A percentile compares a stretch with the other conserved stretches of the same genome.
These are phyloP conservation scores for Odobenus rosmarus DNA, from an alignment of 2,113 vertebrate species.

Conservation along the genomic window DNA sequence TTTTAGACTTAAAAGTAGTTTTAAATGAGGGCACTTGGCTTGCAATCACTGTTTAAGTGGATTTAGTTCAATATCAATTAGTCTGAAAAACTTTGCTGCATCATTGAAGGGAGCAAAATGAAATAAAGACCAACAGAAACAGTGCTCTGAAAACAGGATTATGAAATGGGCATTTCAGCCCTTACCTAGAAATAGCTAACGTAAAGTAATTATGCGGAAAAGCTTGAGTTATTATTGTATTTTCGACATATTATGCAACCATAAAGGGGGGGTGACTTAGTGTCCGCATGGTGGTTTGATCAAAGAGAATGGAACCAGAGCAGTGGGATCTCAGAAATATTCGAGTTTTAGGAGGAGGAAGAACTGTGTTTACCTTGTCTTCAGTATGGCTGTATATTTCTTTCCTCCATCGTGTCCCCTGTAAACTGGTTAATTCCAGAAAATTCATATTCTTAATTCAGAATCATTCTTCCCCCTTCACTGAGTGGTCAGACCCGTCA, in stretches of 20 bases:
- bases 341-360: neutral
- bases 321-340: neutral
- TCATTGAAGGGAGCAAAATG: slow-evolving; percentile 76
- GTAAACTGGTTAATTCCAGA: neutral
- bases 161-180: neutral
- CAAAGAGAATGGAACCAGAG: neutral
- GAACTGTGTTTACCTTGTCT: neutral
- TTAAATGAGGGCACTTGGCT: slow-evolving; percentile 80
- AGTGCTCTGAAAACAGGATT: neutral
- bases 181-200: slow-evolving; percentile 12
- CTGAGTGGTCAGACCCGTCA: neutral
- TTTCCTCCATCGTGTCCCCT: neutral
- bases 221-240: neutral
- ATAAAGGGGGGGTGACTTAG: neutral
- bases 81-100: slow-evolving; percentile 79
- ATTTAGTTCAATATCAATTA: slow-evolving; percentile 83
- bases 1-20: slow-evolving; percentile 84
- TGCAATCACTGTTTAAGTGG: slow-evolving; percentile 83
- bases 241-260: neutral
- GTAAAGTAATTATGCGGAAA: slow-evolving; percentile 7
- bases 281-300: neutral
- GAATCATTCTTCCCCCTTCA: neutral
- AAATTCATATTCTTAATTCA: neutral
- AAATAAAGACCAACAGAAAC: slow-evolving; percentile 69
- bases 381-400: neutral